These are phyloP conservation scores for Thymelicus acteon DNA, from an alignment of 2,888 invertebrate species.

Conservation along the genomic window DNA sequence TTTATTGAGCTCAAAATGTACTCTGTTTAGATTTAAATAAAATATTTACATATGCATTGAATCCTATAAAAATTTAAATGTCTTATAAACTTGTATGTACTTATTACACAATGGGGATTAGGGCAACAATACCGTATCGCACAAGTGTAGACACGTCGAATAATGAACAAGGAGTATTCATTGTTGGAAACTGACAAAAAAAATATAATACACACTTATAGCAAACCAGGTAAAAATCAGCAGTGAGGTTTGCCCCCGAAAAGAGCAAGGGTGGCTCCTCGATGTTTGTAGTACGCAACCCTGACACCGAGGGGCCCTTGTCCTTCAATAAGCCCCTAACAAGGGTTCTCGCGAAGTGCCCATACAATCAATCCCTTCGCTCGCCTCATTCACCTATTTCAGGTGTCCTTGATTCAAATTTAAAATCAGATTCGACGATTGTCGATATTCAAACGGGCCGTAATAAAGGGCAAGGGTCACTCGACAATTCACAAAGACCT, in stretches of 20 bases:
- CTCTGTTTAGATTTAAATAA: too few relatives aligned
- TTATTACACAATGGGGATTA: conserved; percentile 39
- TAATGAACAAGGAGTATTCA: conserved; percentile 43
- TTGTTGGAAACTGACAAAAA: conserved; percentile 50
- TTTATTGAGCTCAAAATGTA: too few relatives aligned
- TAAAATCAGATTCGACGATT: conserved; percentile 75
- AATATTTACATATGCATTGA: not conserved
- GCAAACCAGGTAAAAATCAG: conserved; percentile 61
- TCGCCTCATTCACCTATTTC: conserved; percentile 66
- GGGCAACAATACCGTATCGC: conserved; percentile 22
- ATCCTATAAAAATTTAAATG: conserved; percentile 6
- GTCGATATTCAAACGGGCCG: conserved; percentile 64
- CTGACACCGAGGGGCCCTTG: conserved; percentile 64
- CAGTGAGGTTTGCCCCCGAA: conserved; percentile 68
- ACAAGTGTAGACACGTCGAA: conserved; percentile 30
- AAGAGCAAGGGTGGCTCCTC: conserved; percentile 77
- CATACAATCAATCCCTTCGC: conserved; percentile 68
- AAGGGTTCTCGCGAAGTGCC: conserved; percentile 69
- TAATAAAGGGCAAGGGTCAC: conserved; percentile 70
- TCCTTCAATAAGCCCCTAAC: conserved; percentile 78
- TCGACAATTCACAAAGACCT: conserved; percentile 55
- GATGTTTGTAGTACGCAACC: conserved; percentile 63
- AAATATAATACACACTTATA: conserved; percentile 54
- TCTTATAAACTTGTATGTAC: conserved; percentile 4
- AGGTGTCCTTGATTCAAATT: conserved; percentile 78